phyloP scores from a whole-genome alignment of 2,888 invertebrate species.

The Zaprionus bogoriensis region DNA sequence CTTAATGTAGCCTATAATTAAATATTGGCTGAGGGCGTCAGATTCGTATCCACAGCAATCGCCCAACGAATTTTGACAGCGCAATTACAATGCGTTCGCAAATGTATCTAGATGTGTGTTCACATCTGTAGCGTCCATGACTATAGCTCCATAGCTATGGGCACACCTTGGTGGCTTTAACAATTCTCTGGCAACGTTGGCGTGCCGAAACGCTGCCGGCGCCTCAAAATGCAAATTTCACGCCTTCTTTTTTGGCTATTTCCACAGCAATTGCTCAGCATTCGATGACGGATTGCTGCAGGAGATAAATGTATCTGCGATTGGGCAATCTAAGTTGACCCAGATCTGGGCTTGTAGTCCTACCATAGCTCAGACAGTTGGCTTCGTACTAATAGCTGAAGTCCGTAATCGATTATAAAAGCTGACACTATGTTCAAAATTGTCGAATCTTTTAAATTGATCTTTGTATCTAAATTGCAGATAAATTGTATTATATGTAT shows the following conservation, averaged over 20 bases:
- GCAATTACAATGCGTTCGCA: conserved; percentile 60
- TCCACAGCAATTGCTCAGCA: conserved; percentile 16
- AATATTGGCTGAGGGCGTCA: conserved; percentile 40
- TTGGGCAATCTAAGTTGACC: conserved; percentile 31
- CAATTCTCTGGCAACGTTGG: conserved; percentile 29
- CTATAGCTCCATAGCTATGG: conserved; percentile 12
- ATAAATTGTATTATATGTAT: too few relatives aligned
- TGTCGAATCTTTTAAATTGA: not conserved
- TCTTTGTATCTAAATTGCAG: too few relatives aligned
- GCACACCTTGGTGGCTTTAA: conserved; percentile 10
- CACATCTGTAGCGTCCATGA: conserved; percentile 38
- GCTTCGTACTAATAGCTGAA: too few relatives aligned
- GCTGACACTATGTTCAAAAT: too few relatives aligned
- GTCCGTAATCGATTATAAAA: not conserved
- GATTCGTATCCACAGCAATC: conserved; percentile 21
- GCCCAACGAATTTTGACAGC: conserved; percentile 68
- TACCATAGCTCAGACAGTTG: too few relatives aligned
- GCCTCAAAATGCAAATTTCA: conserved; percentile 53
- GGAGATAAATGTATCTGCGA: conserved; percentile 11
- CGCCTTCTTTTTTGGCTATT: conserved; percentile 18
- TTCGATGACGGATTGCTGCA: conserved; percentile 18
- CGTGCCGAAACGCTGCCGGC: conserved; percentile 49
- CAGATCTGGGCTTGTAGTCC: conserved; percentile 1
- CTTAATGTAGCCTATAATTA: conserved; percentile 76
- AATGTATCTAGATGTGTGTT: conserved; percentile 43